Evolutionary conservation across 92 coral and sea anemone species (phyloP).

Genomic region (Pocillopora grandis): DNA sequence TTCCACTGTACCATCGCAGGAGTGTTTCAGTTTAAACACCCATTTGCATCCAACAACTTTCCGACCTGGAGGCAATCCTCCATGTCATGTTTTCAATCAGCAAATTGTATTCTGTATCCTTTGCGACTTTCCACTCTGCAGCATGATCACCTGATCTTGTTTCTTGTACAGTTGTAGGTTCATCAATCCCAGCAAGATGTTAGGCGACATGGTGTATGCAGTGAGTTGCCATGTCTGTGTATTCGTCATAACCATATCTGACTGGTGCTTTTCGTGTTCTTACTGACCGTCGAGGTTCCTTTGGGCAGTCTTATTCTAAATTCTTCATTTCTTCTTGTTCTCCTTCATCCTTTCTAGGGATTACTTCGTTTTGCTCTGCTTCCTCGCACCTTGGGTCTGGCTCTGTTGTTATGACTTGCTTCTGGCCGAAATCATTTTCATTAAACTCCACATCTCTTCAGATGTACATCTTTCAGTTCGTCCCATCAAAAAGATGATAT

Average conservation of each 20-base stretch:
- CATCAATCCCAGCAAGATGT: too few relatives aligned
- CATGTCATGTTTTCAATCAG: neutral
- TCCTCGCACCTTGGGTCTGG: constrained; percentile 17
- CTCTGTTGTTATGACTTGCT: constrained; percentile 9
- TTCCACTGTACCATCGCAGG: too few relatives aligned
- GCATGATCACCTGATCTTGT: neutral
- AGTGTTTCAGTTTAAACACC: too few relatives aligned
- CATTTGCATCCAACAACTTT: too few relatives aligned
- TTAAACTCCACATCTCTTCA: constrained; percentile 55
- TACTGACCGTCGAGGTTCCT: neutral
- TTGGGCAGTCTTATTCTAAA: constrained; percentile 13
- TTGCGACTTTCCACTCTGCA: neutral
- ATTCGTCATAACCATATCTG: constrained; percentile 13
- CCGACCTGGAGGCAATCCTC: too few relatives aligned
- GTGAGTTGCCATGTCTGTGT: too few relatives aligned
- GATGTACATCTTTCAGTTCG: constrained; percentile 40
- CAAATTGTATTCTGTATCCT: neutral
- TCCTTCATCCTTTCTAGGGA: constrained; percentile 4
- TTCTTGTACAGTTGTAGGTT: neutral
- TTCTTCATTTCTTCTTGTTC: constrained; percentile 23
- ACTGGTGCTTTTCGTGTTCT: constrained; percentile 17
- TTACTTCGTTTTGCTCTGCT: constrained; percentile 5
- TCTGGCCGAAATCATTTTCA: constrained; percentile 40
- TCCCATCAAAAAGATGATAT: constrained; percentile 50
- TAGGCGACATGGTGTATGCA: too few relatives aligned